Percentiles rank a stretch among this genome's conserved stretches.
Conservation (phyloP, 2,888 invertebrate species). For the Volucella inflata region DNA sequence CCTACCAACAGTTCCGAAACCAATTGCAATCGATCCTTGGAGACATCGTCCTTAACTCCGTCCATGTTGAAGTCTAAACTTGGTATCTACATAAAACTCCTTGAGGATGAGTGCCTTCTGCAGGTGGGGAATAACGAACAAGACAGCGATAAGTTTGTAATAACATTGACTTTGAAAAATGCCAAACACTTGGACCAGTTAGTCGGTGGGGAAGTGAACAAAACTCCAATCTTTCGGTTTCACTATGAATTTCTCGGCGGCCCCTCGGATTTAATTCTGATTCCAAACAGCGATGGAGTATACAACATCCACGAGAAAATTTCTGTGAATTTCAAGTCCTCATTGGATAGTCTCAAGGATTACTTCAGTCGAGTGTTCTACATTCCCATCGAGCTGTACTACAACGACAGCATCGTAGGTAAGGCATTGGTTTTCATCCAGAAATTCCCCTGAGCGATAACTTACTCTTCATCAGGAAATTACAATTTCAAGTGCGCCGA, state of each 20-base stretch:
- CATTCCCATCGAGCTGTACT: slow-evolving; percentile 83
- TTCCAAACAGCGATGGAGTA: slow-evolving; percentile 79
- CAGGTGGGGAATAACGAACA: slow-evolving; percentile 81
- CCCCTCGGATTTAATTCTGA: slow-evolving; percentile 79
- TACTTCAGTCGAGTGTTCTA: slow-evolving; percentile 84
- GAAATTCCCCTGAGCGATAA: neutral
- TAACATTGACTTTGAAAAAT: slow-evolving; percentile 79
- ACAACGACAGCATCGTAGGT: slow-evolving; percentile 82
- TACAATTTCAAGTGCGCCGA: slow-evolving; percentile 43
- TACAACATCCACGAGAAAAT: slow-evolving; percentile 84
- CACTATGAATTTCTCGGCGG: slow-evolving; percentile 81
- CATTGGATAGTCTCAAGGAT: slow-evolving; percentile 82
- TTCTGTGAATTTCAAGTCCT: slow-evolving; percentile 84
- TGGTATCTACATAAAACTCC: slow-evolving; percentile 81
- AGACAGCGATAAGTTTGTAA: slow-evolving; percentile 81
- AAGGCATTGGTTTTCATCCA: slow-evolving; percentile 16
- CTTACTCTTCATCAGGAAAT: slow-evolving; percentile 23
- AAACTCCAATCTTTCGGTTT: slow-evolving; percentile 71
- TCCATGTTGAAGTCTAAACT: slow-evolving; percentile 82
- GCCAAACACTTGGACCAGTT: slow-evolving; percentile 79
- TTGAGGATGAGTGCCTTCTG: slow-evolving; percentile 81
- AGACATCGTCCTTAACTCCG: slow-evolving; percentile 80
- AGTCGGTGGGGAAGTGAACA: slow-evolving; percentile 74
- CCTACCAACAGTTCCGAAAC: slow-evolving; percentile 47
- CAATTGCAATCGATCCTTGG: slow-evolving; percentile 52